These are phyloP conservation scores for Argya squamiceps DNA, from an alignment of 2,797 vertebrate species.

Conservation along the genomic window DNA sequence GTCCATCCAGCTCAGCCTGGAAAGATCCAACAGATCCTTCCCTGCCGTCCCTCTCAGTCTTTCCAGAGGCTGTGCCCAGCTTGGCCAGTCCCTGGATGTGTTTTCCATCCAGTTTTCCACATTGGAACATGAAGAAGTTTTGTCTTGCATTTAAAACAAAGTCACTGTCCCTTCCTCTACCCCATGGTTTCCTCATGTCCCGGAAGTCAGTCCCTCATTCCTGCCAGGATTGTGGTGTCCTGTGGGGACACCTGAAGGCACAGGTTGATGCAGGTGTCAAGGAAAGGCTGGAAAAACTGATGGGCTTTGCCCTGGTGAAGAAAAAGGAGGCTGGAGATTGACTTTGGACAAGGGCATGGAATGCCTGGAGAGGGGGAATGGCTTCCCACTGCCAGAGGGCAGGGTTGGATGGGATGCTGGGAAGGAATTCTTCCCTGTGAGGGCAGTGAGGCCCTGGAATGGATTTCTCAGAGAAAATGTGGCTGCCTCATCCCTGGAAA, in stretches of 20 bases:
- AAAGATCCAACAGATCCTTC: not conserved
- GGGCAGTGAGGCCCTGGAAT: fast-evolving
- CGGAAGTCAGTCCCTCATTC: not conserved
- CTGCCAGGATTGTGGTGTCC: not conserved
- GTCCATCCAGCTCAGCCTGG: constrained; percentile 4
- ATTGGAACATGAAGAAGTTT: not conserved
- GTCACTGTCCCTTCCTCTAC: not conserved
- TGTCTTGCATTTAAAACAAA: not conserved
- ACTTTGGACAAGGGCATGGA: not conserved
- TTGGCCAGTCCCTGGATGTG: not conserved
- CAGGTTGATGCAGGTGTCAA: not conserved
- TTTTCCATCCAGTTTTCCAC: not conserved
- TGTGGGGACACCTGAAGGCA: not conserved
- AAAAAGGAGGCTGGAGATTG: not conserved
- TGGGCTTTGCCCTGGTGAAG: not conserved
- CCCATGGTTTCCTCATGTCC: fast-evolving
- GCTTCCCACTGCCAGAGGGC: not conserved
- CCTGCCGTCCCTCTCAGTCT: fast-evolving
- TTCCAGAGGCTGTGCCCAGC: not conserved
- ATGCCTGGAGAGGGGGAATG: not conserved
- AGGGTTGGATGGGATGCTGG: not conserved
- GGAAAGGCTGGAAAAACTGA: not conserved
- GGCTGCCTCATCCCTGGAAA: not conserved
- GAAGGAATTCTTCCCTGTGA: not conserved
- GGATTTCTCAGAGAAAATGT: not conserved